phyloP scores from a whole-genome alignment of 2,888 invertebrate species.

The Melinaea menophilus region DNA sequence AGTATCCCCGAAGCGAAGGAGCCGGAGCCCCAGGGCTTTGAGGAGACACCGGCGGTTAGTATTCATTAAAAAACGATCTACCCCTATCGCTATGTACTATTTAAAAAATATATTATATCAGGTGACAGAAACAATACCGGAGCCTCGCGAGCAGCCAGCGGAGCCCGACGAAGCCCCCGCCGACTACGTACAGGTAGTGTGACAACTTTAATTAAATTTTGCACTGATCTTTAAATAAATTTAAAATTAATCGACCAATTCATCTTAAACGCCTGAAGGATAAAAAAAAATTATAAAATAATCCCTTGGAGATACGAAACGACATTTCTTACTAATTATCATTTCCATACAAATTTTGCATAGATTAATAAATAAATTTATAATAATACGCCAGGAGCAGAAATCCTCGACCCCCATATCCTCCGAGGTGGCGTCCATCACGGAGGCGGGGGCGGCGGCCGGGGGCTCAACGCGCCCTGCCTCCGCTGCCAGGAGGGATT shows the following conservation, averaged over 20 bases:
- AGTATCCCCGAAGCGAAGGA: slow-evolving; percentile 63
- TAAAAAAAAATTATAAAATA: too few relatives aligned
- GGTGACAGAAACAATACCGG: slow-evolving; percentile 25
- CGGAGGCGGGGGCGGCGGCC: slow-evolving; percentile 43
- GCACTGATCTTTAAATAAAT: not conserved
- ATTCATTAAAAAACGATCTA: too few relatives aligned
- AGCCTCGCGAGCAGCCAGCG: slow-evolving; percentile 15
- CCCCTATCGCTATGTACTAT: too few relatives aligned
- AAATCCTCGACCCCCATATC: slow-evolving; percentile 66
- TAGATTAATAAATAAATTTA: too few relatives aligned
- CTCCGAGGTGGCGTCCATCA: slow-evolving; percentile 67
- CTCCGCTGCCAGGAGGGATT: slow-evolving; percentile 52
- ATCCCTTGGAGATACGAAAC: too few relatives aligned
- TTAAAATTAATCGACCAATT: too few relatives aligned
- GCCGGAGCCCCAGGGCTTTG: slow-evolving; percentile 36
- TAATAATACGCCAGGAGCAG: slow-evolving; percentile 47
- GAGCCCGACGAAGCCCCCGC: slow-evolving; percentile 20
- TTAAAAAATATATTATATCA: too few relatives aligned
- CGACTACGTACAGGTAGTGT: slow-evolving; percentile 9
- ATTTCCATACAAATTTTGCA: too few relatives aligned
- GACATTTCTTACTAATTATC: too few relatives aligned
- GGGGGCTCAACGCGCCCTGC: slow-evolving; percentile 29
- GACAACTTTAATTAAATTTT: not conserved
- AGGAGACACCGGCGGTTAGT: too few relatives aligned
- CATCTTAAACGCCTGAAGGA: too few relatives aligned